Base-by-base conservation (phyloP, 1,140 invertebrate species). In the Drosophila littoralis region DNA sequence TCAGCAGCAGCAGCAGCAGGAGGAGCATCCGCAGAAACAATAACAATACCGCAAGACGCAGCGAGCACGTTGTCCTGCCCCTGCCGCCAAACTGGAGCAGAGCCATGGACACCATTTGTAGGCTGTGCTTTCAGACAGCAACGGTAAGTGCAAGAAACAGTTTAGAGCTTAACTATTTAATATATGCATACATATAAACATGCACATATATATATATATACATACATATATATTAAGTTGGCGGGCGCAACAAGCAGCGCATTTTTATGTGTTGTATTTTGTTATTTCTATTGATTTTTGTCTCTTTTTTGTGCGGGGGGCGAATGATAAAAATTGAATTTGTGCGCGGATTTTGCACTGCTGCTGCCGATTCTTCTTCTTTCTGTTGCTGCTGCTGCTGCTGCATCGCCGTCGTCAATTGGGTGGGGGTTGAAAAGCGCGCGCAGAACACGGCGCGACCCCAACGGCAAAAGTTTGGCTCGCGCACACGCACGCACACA, bases 101-200 rank as follows among this genome's bases (percentile, higher is more conserved):
- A 74, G 84, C 72, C 90, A 92, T 92, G 91, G 91, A 92, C 81
- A 92, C 91, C 71, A 92, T 92, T 77, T 92, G 91, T 89, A 92
- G 91, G 81, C 83, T 92, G 71, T 92, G 91, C 57, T 92, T 92
- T 77, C 91, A 92, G 76, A 89, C 91, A 81, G 91, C 91, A 81
- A 85, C 91, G 89, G 91, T 92, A 80, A 88, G 91, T 83, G 54
- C 33, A 22, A 50, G 6, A 43, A 61, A 58, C 48, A 33, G 2
- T 12, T 61, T 17, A 33, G 57, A 52, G 52, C 38, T 61, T 13
- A 51, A 40, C 36, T 58, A 33, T 58, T 54, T 12, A 10, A 28
- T 12, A 7, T 32, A 36, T 45, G 28, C 8, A 54, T 54, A 46
- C 40, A 12, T 35, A 40, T 12, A 10, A 4, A 50, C 33, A 33